Evolutionary conservation across 37 sponge, comb jelly and placozoan genomes (phyloP), one percentile per base, ranked within the genome.

Genomic region (Halichondria panicea): DNA sequence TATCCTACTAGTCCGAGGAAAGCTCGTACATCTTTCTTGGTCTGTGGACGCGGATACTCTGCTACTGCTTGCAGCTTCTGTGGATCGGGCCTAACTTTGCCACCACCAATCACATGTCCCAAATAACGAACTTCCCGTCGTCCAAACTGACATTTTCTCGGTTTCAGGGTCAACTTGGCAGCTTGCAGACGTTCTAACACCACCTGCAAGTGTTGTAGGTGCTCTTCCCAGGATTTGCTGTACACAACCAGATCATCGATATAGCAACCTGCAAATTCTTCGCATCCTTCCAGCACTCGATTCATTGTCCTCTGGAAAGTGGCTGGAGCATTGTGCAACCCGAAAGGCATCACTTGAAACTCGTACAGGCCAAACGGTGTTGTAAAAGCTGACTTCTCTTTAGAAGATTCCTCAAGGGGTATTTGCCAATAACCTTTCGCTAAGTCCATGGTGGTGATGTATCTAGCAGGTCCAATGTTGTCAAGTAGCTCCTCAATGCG

Each of bases 371-470:
- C 90, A 35, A 56, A 70, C 0, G 90, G 90, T 4, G 73, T 78
- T 15, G 48, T 55, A 30, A 89, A 81, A 11, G 84, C 79, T 34
- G 66, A 83, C 41, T 83, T 74, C 64, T 71, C 55, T 28, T 67
- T 43, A 3, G 75, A 50, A 0, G 66, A 72, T 15, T 70, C 60
- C 19, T 54, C 62, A 59, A 89, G 4, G 0, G 83, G 78, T 28
- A 89, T 41, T 33, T 89, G 89, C 79, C 79, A 83, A 32, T 89
- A 89, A 9, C 89, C 89, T 41, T 63, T 77, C 18, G 74, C 57
- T 33, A 89, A 28, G 32, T 89, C 89, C 3, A 89, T 44, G 5
- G 78, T 89, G 27, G 83, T 44, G 57, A 83, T 70, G 59, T 71
- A 50, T 0, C 22, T 31, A 4, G 89, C 84, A 40, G 38, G 25